Conservation (phyloP, 2,888 invertebrate species). For the Caenorhabditis sp. region DNA sequence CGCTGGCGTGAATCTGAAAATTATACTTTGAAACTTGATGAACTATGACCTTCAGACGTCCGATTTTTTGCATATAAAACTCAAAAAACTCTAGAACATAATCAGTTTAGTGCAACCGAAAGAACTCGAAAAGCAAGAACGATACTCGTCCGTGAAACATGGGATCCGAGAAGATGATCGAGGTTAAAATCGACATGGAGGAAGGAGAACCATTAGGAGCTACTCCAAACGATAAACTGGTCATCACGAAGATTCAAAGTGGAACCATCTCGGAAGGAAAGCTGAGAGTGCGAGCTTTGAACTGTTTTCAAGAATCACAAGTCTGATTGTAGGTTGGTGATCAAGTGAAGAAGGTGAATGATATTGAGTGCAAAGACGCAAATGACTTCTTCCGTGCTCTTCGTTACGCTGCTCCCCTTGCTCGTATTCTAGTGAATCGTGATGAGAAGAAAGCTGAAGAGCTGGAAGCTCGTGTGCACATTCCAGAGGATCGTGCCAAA, state of each 20-base stretch:
- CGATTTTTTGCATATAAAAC: constrained; percentile 14
- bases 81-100: background rate
- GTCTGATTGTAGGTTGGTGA: constrained; percentile 76
- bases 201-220: constrained; percentile 81
- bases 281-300: constrained; percentile 67
- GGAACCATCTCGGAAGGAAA: constrained; percentile 79
- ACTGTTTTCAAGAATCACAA: background rate
- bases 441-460: constrained; percentile 74
- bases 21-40: background rate
- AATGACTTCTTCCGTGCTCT: constrained; percentile 77
- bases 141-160: constrained; percentile 38
- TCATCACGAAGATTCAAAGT: constrained; percentile 77
- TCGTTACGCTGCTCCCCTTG: constrained; percentile 74
- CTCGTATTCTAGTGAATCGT: constrained; percentile 67
- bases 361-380: constrained; percentile 65
- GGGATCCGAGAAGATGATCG: constrained; percentile 68
- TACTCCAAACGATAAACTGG: constrained; percentile 79
- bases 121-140: constrained; percentile 37
- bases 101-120: constrained; percentile 38
- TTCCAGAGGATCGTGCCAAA: constrained; percentile 77
- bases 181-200: constrained; percentile 77
- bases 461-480: constrained; percentile 73
- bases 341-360: constrained; percentile 76
- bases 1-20: constrained; percentile 87
- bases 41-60: background rate